A percentile compares a stretch with the other conserved stretches of the same genome.
Evolutionary conservation across 2,113 vertebrate species (phyloP).

Genomic region (Columbina picui): DNA sequence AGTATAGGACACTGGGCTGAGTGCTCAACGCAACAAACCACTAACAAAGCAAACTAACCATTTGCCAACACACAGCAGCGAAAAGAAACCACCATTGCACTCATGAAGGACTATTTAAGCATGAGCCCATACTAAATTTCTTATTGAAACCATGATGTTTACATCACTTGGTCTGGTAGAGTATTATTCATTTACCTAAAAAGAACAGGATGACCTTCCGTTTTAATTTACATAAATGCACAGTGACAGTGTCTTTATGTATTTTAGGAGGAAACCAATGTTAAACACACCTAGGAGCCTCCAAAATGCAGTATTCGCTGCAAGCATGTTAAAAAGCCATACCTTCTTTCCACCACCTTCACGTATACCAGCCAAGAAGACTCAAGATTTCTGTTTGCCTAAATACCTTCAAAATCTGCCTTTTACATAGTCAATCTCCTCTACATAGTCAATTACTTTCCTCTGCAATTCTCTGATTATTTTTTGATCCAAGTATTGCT

Average conservation of each 20-base stretch:
- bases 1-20: rapidly evolving
- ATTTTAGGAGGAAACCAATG: background rate
- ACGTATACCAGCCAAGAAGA: background rate
- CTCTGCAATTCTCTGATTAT: background rate
- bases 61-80: background rate
- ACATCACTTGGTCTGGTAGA: background rate
- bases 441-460: background rate
- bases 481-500: background rate
- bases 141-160: background rate
- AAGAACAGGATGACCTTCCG: rapidly evolving
- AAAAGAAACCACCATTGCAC: background rate
- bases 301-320: background rate
- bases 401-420: background rate
- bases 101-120: background rate
- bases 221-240: background rate
- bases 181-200: background rate
- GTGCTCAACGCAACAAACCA: background rate
- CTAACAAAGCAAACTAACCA: no score
- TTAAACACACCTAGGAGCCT: background rate
- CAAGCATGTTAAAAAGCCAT: background rate
- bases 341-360: background rate
- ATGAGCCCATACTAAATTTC: background rate
- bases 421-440: background rate
- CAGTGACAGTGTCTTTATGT: rapidly evolving
- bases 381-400: background rate